phyloP scores from a whole-genome alignment of 2,113 vertebrate species.

The Pavo muticus region DNA sequence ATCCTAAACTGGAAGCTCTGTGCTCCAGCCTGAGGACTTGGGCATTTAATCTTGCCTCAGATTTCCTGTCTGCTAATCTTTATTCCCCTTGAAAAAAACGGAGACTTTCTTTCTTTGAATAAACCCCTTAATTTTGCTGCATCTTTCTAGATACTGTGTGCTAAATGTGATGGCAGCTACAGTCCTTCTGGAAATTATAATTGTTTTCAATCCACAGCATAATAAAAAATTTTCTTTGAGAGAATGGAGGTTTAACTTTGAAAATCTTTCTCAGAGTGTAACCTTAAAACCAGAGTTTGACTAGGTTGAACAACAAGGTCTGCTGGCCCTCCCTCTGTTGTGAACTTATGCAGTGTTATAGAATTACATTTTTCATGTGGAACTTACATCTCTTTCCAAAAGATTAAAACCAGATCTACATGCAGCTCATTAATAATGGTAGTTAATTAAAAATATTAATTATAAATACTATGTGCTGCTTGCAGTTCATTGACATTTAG shows the following conservation, averaged over 20 bases:
- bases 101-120: neutral
- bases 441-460: neutral
- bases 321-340: accelerated
- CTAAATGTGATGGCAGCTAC: neutral
- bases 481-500: neutral
- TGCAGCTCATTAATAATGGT: neutral
- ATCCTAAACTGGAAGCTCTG: neutral
- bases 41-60: neutral
- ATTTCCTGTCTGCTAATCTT: neutral
- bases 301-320: neutral
- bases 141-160: neutral
- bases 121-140: neutral
- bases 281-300: neutral
- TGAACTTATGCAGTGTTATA: neutral
- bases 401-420: neutral
- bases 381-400: neutral
- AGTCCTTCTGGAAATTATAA: neutral
- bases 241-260: neutral
- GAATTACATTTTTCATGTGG: neutral
- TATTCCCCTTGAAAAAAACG: neutral
- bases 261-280: neutral
- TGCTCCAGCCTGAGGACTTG: neutral
- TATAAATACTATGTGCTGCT: neutral
- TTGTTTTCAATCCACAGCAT: neutral
- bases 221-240: neutral